Percentiles rank a stretch among this genome's conserved stretches.
Conservation (phyloP, 2,113 vertebrate genomes). For the Agapornis roseicollis region DNA sequence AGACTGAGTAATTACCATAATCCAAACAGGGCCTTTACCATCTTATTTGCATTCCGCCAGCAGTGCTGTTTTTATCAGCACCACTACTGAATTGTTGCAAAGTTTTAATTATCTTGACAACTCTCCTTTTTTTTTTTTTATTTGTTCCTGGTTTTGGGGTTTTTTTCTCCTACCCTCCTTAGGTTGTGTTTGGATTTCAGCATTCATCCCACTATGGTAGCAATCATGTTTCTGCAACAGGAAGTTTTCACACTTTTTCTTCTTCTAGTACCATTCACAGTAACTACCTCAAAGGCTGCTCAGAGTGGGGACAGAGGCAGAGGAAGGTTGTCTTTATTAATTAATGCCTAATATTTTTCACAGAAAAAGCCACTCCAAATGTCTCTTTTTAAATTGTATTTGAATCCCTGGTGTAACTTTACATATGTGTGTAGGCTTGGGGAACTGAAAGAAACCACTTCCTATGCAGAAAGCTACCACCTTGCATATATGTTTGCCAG, state of each 20-base stretch:
- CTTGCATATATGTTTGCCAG: constrained; percentile 39
- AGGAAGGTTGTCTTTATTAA: background rate
- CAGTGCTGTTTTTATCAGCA: constrained; percentile 70
- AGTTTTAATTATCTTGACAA: constrained; percentile 65
- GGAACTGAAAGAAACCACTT: constrained; percentile 27
- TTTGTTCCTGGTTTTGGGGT: background rate
- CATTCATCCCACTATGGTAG: background rate
- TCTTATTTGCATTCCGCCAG: constrained; percentile 73
- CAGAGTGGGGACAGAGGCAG: background rate
- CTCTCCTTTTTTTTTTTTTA: constrained; percentile 15
- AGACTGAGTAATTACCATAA: constrained; percentile 79
- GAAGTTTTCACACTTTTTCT: constrained; percentile 12
- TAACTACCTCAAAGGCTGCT: background rate
- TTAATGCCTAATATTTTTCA: constrained; percentile 5
- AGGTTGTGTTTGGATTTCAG: constrained; percentile 54
- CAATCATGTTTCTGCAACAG: constrained; percentile 6
- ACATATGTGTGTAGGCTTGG: background rate
- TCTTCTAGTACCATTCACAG: background rate
- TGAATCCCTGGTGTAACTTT: constrained; percentile 2
- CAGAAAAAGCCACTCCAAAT: background rate
- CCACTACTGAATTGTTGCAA: constrained; percentile 55
- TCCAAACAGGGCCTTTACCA: constrained; percentile 75
- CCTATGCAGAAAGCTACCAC: background rate
- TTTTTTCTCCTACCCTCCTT: background rate
- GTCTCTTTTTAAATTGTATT: background rate